phyloP scores from a whole-genome alignment of 2,888 invertebrate species.

The Yponomeuta cagnagella region DNA sequence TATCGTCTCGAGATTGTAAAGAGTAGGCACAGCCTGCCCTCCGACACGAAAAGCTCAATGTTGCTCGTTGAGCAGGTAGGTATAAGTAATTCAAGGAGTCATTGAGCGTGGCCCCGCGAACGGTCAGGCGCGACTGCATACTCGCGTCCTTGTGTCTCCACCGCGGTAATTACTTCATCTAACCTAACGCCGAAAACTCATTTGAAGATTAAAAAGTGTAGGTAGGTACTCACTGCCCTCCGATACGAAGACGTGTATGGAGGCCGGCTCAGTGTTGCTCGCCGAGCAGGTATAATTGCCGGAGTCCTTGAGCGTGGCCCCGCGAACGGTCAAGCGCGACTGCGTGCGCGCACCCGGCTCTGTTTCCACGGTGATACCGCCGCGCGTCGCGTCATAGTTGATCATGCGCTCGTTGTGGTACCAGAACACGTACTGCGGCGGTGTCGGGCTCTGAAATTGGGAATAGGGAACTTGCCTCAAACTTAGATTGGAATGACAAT shows the following conservation, averaged over 20 bases:
- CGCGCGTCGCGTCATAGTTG: conserved; percentile 90
- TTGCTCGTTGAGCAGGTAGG: conserved; percentile 94
- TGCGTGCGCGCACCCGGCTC: conserved; percentile 90
- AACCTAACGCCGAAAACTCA: too few species aligned
- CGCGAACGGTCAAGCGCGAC: conserved; percentile 88
- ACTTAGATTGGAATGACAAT: background rate
- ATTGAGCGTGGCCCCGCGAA: conserved; percentile 88
- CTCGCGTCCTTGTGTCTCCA: conserved; percentile 74
- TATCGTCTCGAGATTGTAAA: too few species aligned
- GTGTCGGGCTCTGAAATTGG: conserved; percentile 88
- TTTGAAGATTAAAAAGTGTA: too few species aligned
- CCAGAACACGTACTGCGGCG: conserved; percentile 97
- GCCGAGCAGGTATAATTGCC: conserved; percentile 95
- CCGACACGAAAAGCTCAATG: conserved; percentile 92
- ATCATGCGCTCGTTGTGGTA: conserved; percentile 96
- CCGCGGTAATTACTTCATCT: conserved; percentile 43
- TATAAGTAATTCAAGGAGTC: conserved; percentile 90
- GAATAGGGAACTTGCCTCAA: background rate
- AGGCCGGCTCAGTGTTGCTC: conserved; percentile 91
- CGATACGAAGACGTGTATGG: conserved; percentile 92
- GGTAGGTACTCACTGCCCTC: conserved; percentile 80
- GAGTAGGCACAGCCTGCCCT: conserved; percentile 78
- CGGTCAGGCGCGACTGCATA: conserved; percentile 90
- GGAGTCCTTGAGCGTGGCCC: conserved; percentile 90
- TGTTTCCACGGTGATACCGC: conserved; percentile 89